Evolutionary conservation across 2,113 vertebrate genomes (phyloP).

Genomic region (Equus quagga): DNA sequence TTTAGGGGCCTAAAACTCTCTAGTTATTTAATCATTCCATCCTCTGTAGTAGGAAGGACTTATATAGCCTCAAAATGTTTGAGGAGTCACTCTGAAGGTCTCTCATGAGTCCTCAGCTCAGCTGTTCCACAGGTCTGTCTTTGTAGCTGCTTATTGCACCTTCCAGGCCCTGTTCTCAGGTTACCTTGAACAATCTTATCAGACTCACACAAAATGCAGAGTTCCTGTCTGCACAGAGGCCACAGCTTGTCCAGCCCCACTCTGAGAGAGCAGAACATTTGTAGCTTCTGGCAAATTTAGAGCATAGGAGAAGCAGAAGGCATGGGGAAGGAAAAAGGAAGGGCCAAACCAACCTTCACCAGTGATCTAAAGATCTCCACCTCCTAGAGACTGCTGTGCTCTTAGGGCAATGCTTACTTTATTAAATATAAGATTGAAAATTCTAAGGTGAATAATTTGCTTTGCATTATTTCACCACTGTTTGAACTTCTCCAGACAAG

Average conservation of each 20-base stretch:
- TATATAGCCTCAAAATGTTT: neutral
- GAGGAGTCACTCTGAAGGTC: neutral
- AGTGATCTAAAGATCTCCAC: neutral
- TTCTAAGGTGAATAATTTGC: neutral
- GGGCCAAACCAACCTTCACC: neutral
- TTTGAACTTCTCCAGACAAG: neutral
- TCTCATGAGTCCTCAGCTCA: neutral
- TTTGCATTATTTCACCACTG: neutral
- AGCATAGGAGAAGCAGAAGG: neutral
- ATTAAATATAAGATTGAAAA: neutral
- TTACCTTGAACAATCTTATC: neutral
- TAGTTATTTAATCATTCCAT: neutral
- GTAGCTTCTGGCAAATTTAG: neutral
- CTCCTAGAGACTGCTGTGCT: neutral
- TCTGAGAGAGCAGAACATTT: neutral
- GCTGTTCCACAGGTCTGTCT: neutral
- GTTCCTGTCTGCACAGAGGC: neutral
- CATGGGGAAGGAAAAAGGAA: neutral
- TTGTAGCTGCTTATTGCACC: neutral
- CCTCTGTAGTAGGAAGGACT: neutral
- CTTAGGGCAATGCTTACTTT: neutral
- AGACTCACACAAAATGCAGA: neutral
- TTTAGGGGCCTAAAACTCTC: neutral
- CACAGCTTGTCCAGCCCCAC: neutral
- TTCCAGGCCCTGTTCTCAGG: neutral